phyloP scores from a whole-genome alignment of 2,888 invertebrate genomes.

The Willowsia nigromaculata region DNA sequence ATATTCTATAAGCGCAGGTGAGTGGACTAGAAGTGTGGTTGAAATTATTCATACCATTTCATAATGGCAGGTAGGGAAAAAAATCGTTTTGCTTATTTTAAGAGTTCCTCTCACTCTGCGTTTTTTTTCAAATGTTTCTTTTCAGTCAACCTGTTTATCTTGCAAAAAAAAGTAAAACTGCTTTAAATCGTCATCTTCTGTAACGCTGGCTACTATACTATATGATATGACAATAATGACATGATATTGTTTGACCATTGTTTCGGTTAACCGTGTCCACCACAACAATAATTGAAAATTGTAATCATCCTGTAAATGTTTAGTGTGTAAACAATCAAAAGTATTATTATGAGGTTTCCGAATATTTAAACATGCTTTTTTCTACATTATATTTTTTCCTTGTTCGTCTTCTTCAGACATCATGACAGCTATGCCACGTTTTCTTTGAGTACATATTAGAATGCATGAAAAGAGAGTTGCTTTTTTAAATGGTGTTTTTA shows the following conservation, averaged over 20 bases:
- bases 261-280: slow-evolving; percentile 6
- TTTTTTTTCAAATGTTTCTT: not conserved
- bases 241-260: not conserved
- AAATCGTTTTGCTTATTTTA: not conserved
- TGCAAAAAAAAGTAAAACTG: not conserved
- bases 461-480: too few relatives aligned
- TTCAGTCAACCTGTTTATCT: not conserved
- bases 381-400: too few relatives aligned
- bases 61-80: not conserved
- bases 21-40: not conserved
- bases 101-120: not conserved
- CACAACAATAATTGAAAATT: not conserved
- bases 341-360: too few relatives aligned
- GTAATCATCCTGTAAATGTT: not conserved
- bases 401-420: too few relatives aligned
- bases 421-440: too few relatives aligned
- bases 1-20: too few relatives aligned
- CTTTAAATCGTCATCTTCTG: not conserved
- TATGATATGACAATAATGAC: not conserved
- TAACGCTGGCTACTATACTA: not conserved
- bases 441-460: too few relatives aligned
- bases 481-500: too few relatives aligned
- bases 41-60: not conserved
- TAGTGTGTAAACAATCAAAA: not conserved
- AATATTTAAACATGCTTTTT: too few relatives aligned